Evolutionary conservation across 92 coral and sea anemone species (phyloP), one percentile per base, ranked within the genome.

Genomic region (Phymanthus crucifer): DNA sequence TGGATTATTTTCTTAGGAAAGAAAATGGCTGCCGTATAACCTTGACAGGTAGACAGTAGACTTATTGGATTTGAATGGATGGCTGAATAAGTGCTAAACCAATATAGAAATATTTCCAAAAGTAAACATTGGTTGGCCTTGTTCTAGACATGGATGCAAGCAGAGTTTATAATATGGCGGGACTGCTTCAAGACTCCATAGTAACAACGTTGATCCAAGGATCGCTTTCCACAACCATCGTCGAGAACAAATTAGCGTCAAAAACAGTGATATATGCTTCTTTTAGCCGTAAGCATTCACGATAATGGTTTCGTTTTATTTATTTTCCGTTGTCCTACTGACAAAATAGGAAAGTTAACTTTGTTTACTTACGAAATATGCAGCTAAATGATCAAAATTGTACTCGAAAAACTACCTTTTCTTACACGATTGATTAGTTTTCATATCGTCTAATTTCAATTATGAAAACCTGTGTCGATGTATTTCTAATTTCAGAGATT

Each of bases 351-450:
- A 24, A 61, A 61, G 14, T 24, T 19, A 6, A 29, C 14, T 61
- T 61, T 61, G 68, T 61, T 61, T 61, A 7, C 68, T 61, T 29
- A 12, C 68, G 68, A 61, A 61, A 61, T 29, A 61, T 61, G 32
- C 68, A 61, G 68, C 33, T 27, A 12, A 19, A 54, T 19, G 32
- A 27, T 57, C 32, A 13, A 12, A 18, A 34, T 26, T 61, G 26
- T 61, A 34, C 17, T 12, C 33, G 1, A 61, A 61, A 61, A 6
- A 2, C 14, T 29, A 24, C 10, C 3, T 24, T 54, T 54, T 54
- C 64, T 54, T 54, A 54, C 11, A 21, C 32, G 29, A 61, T 61
- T 27, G 26, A 24, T 29, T 27, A 18, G 14, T 11, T 61, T 61
- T 61, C 36, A 13, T 12, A 1, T 29, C 27, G 23, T 24, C 68